Base-by-base conservation (phyloP, 2,888 invertebrate species). In the Oscheius onirici region DNA sequence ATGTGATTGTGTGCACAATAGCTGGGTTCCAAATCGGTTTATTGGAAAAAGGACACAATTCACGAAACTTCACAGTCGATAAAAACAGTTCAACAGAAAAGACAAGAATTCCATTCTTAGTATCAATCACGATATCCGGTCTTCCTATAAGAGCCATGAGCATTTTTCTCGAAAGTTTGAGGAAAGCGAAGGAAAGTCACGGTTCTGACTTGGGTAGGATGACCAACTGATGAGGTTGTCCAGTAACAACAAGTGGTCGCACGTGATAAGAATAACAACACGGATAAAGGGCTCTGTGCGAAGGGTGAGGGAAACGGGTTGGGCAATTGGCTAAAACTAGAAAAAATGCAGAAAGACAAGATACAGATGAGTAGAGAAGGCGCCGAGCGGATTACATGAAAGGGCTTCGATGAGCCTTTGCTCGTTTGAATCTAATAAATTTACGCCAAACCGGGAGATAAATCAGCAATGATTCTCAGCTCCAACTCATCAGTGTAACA, bases 361-460 rank as follows among this genome's bases (percentile, higher is more conserved):
- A 49, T 63, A 49, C 17, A n/a, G 43, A 49, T 49, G 63, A 49
- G 34, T 6, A 22, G 34, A 49, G 46, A 26, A 13, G 63, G 46
- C 44, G 49, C 63, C 8, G 17, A 49, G 63, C 49, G 63, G 63
- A 63, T 63, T 51, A 63, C 34, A 63, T 63, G 49, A 63, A 63
- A 46, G 63, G 49, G 63, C 17, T 63, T 63, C 43, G 43, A 60
- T 60, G 60, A 60, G 60, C 60, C n/a, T n/a, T n/a, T 26, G 49
- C 49, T 63, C 63, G 49, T 17, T 49, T 63, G 49, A 63, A 63
- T 63, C 63, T 49, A 63, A 63, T 63, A 49, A 63, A 63, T 49
- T 44, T 24, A 46, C 63, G 34, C 41, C 58, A 58, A 58, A 41
- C n/a, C 41, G 52, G 46, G 20, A 20, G 20, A 46, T 5, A 46